Conservation (phyloP, 2,888 invertebrate genomes). For the Mechanitis mazaeus region DNA sequence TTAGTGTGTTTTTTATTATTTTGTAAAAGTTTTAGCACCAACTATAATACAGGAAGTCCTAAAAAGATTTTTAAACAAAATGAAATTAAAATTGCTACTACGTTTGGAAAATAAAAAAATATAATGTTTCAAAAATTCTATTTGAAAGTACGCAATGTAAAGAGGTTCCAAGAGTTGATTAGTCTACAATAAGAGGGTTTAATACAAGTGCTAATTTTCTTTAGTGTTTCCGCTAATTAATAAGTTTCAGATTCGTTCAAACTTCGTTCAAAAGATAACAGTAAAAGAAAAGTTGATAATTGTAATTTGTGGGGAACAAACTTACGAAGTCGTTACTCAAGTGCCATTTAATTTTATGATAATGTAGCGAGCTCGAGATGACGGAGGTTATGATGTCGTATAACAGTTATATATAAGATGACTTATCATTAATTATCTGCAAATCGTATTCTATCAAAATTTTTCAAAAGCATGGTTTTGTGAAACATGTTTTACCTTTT, state of each 20-base stretch:
- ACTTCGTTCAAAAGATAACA: conserved; percentile 26
- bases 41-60: too few relatives aligned
- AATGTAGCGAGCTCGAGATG: background rate
- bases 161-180: background rate
- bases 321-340: background rate
- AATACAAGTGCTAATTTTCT: background rate
- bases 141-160: background rate
- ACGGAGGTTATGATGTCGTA: background rate
- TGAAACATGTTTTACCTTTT: too few relatives aligned
- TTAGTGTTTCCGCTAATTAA: conserved; percentile 51
- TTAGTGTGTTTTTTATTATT: too few relatives aligned
- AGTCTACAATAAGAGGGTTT: conserved; percentile 10
- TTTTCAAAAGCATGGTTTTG: too few relatives aligned
- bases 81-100: too few relatives aligned
- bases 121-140: background rate
- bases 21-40: too few relatives aligned
- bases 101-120: too few relatives aligned
- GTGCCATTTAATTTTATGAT: conserved; percentile 2
- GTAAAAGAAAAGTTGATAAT: conserved; percentile 7
- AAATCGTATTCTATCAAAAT: too few relatives aligned
- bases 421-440: too few relatives aligned
- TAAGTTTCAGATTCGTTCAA: conserved; percentile 58
- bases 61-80: too few relatives aligned
- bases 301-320: conserved; percentile 1
- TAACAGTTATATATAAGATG: too few relatives aligned